Conservation (phyloP, 2,113 vertebrate species). For the Onychostoma macrolepis region DNA sequence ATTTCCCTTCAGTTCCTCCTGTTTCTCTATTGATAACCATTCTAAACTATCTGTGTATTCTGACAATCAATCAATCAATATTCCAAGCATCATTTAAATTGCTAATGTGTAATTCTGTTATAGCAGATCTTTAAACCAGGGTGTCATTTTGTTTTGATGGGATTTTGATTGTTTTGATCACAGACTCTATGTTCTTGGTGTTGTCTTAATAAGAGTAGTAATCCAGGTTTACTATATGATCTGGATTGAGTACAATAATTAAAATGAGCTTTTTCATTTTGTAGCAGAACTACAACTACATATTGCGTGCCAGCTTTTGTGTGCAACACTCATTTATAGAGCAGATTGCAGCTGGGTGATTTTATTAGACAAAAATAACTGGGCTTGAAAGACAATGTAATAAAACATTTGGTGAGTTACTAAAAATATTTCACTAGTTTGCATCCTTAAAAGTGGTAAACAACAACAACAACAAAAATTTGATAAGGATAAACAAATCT, state of each 20-base stretch:
- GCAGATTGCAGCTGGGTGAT: not conserved
- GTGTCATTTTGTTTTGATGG: not conserved
- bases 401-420: not conserved
- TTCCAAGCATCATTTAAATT: not conserved
- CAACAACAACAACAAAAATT: not conserved
- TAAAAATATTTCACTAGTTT: not conserved
- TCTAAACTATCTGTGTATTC: not conserved
- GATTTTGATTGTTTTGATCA: too few species aligned
- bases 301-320: not conserved
- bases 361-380: not conserved
- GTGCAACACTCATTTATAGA: not conserved
- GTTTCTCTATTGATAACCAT: not conserved
- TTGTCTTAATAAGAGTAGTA: not conserved
- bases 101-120: not conserved
- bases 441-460: not conserved
- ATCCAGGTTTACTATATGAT: not conserved
- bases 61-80: not conserved
- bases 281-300: not conserved
- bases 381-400: not conserved
- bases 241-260: not conserved
- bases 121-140: not conserved
- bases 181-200: too few species aligned
- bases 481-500: not conserved
- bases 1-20: not conserved
- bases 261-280: conserved; percentile 3